Evolutionary conservation across 2,888 invertebrate genomes (phyloP).

Genomic region (Pandemis corylana): DNA sequence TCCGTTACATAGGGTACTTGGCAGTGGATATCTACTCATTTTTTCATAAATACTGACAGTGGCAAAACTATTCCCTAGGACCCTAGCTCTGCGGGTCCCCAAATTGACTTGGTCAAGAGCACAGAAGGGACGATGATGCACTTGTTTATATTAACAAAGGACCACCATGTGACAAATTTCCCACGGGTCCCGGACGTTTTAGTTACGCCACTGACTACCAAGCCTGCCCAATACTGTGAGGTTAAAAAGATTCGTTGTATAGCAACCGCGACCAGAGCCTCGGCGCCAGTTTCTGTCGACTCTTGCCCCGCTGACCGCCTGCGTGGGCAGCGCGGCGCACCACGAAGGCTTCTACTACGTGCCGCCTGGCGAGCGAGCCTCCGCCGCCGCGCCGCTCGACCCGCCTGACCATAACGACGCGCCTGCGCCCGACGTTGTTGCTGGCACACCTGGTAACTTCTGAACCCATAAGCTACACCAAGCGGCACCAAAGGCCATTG

Average conservation of each 20-base stretch:
- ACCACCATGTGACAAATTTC: no score
- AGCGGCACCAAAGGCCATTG: no score
- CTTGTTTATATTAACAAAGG: no score
- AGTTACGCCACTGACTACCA: no score
- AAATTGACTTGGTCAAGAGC: no score
- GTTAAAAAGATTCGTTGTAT: not conserved
- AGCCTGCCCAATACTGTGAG: not conserved
- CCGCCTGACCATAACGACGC: slow-evolving; percentile 83
- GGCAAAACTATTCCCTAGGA: no score
- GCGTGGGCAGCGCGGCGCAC: slow-evolving; percentile 86
- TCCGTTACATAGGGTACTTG: no score
- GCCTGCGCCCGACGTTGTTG: slow-evolving; percentile 91
- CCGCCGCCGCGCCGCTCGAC: slow-evolving; percentile 86
- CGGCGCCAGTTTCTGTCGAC: slow-evolving; percentile 92
- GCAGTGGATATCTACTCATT: no score
- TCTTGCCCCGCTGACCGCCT: slow-evolving; percentile 91
- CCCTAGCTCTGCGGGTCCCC: no score
- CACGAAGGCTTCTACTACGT: slow-evolving; percentile 82
- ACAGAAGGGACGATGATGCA: no score
- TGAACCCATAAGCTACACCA: not conserved
- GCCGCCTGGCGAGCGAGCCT: slow-evolving; percentile 85
- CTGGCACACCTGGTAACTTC: slow-evolving; percentile 87
- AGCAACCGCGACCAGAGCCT: slow-evolving; percentile 84
- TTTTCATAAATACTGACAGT: no score
- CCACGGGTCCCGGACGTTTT: no score